Base-by-base conservation (phyloP, 2,888 invertebrate genomes). In the Cantharis rustica region DNA sequence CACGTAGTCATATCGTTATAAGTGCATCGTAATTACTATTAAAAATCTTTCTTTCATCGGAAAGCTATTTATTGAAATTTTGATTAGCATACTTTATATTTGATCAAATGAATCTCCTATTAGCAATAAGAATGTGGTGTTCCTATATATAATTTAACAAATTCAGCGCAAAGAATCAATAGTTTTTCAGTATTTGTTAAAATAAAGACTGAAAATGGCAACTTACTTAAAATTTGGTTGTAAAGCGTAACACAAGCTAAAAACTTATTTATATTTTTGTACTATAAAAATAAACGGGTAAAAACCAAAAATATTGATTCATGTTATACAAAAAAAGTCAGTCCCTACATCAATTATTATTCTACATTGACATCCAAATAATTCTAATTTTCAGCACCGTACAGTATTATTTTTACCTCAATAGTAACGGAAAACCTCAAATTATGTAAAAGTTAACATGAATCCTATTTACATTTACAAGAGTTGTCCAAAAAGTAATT, bases 191-290 rank as follows among this genome's bases (percentile, higher is more conserved):
- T 66, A 66, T 66, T 66, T 16, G 20, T 20, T 20, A 20, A 17
- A 31, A 17, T 31, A 11, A 64, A 47, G 72, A 72, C 72, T 72
- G 72, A 72, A 63, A 61, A 20, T 68, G 72, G 72, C 72, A 23
- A 16, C 47, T 72, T 72, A 72, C 72, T 72, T 72, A 72, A 72
- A 66, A 66, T 66, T 20, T 66, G 64, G 16, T 66, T 16, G 47
- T 47, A 47, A 47, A 47, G n/a, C 47, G 5, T 47, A 47, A 47
- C 47, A 47, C 47, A 47, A 47, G n/a, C 47, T 47, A 47, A 5
- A 47, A 47, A 47, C 47, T 47, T 47, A 47, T n/a, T 47, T 47
- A 47, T 47, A 47, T 31, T 31, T 31, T 31, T 31, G 13, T 47
- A 47, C 47, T n/a, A 47, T 47, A 47, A 47, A 47, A 47, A 47